Evolutionary conservation across 2,113 vertebrate species (phyloP).

Genomic region (Romanogobio albipinnatus): DNA sequence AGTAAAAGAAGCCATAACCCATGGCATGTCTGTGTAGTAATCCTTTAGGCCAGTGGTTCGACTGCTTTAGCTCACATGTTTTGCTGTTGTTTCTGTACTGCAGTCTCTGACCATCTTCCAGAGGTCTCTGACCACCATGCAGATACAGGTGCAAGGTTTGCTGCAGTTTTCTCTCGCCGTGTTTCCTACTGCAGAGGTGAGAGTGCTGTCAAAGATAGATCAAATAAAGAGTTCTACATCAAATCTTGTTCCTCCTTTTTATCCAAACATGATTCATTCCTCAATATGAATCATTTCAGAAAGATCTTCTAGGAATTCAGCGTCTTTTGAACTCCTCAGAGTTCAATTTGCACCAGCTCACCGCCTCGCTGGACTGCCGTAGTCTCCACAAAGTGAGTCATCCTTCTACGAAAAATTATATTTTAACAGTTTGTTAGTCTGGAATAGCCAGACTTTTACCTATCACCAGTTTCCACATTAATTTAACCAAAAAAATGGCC

Average conservation of each 20-base stretch:
- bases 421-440: neutral
- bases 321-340: slow-evolving; percentile 89
- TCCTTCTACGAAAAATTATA: neutral
- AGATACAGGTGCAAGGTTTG: slow-evolving; percentile 87
- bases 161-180: slow-evolving; percentile 81
- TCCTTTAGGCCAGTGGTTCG: neutral
- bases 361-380: slow-evolving; percentile 90
- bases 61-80: neutral
- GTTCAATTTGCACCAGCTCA: slow-evolving; percentile 90
- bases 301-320: slow-evolving; percentile 89
- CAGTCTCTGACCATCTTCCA: slow-evolving; percentile 89
- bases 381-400: slow-evolving; percentile 90
- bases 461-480: neutral
- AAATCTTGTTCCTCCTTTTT: neutral
- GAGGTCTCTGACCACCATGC: slow-evolving; percentile 91
- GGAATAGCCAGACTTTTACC: neutral
- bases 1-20: neutral
- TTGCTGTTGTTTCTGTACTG: slow-evolving; percentile 52
- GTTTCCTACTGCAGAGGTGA: slow-evolving; percentile 89
- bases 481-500: neutral
- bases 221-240: neutral
- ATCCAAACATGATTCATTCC: neutral
- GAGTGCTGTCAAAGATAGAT: neutral
- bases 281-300: slow-evolving; percentile 72
- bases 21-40: neutral